These are phyloP conservation scores for Agrotis segetum DNA, from an alignment of 2,888 invertebrate genomes.

Conservation along the genomic window DNA sequence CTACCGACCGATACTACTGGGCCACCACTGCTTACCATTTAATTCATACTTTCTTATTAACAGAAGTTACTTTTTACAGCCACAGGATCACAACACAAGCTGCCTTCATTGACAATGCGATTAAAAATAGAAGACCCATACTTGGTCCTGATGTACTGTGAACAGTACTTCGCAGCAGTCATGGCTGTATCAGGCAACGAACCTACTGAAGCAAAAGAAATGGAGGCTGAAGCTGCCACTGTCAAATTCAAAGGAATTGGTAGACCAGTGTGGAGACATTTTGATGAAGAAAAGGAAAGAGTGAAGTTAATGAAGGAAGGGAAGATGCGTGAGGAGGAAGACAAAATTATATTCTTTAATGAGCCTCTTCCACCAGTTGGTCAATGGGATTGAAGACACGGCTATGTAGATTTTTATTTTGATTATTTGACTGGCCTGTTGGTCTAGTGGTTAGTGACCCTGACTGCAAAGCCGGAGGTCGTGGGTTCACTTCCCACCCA, in stretches of 20 bases:
- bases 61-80: constrained; percentile 61
- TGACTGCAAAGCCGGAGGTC: too few relatives aligned
- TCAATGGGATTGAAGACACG: constrained; percentile 5
- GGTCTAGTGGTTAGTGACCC: too few relatives aligned
- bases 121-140: constrained; percentile 79
- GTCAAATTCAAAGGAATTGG: constrained; percentile 75
- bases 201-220: constrained; percentile 68
- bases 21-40: too few relatives aligned
- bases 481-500: too few relatives aligned
- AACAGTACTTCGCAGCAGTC: constrained; percentile 68
- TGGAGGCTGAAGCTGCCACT: constrained; percentile 68
- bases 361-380: background rate
- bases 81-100: constrained; percentile 24
- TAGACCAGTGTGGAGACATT: constrained; percentile 66
- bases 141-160: constrained; percentile 78
- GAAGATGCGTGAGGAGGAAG: constrained; percentile 22
- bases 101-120: constrained; percentile 68
- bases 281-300: constrained; percentile 44
- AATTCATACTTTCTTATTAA: too few relatives aligned
- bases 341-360: constrained; percentile 24
- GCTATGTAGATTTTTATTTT: too few relatives aligned
- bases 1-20: too few relatives aligned
- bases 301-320: constrained; percentile 21
- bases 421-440: too few relatives aligned
- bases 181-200: constrained; percentile 76